A percentile compares a stretch with the other conserved stretches of the same genome.
Conservation (phyloP, 2,888 invertebrate genomes). For the Oconnorella tubifera region DNA sequence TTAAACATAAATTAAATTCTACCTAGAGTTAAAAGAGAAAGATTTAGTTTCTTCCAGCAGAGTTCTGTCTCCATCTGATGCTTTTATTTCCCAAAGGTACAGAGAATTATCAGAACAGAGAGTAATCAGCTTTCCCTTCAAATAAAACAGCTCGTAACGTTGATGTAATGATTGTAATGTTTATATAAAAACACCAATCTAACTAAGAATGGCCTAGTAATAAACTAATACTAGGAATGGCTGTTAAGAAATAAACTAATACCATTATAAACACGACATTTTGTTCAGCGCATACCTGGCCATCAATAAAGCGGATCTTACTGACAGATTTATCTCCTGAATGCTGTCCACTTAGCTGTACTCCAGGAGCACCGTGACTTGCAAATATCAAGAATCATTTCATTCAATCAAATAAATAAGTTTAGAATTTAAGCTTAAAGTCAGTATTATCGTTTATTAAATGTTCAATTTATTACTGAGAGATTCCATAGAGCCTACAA, state of each 20-base stretch:
- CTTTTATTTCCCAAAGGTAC: not conserved
- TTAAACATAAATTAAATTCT: no score
- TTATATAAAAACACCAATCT: not conserved
- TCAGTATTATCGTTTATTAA: no score
- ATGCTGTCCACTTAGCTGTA: slow-evolving; percentile 11
- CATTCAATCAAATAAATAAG: no score
- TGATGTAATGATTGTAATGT: not conserved
- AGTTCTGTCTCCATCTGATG: not conserved
- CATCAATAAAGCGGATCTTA: slow-evolving; percentile 7
- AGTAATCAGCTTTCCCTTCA: not conserved
- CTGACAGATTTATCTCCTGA: slow-evolving; percentile 5
- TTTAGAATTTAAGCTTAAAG: no score
- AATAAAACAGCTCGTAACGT: not conserved
- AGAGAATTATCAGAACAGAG: not conserved
- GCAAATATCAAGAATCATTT: no score
- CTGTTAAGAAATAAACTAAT: not conserved
- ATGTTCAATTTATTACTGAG: no score
- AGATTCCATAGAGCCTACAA: no score
- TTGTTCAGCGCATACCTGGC: slow-evolving; percentile 6
- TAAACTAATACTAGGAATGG: not conserved
- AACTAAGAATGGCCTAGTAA: not conserved
- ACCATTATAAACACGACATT: not conserved
- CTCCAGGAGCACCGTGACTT: slow-evolving; percentile 14
- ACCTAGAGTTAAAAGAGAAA: not conserved
- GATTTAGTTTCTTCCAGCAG: not conserved